A percentile compares a stretch with the other conserved stretches of the same genome.
Conservation (phyloP, 2,113 vertebrate genomes). For the Rana temporaria region DNA sequence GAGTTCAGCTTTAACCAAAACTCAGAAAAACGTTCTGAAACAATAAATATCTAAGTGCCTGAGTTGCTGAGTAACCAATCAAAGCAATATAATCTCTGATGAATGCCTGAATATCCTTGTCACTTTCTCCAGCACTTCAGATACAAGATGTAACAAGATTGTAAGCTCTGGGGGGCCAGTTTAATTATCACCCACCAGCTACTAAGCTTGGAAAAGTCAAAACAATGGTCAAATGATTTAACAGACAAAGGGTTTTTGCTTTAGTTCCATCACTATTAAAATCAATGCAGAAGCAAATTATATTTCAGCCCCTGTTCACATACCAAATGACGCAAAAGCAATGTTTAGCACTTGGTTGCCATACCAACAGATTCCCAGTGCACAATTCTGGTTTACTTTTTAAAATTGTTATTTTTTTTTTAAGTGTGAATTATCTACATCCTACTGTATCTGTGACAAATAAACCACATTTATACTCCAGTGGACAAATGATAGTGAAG, state of each 20-base stretch:
- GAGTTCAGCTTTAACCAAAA: too few species aligned
- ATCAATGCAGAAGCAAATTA: background rate
- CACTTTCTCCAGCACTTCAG: too few species aligned
- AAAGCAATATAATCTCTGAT: too few species aligned
- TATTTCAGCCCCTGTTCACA: background rate
- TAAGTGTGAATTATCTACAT: background rate
- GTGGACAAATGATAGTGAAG: background rate
- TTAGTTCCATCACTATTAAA: background rate
- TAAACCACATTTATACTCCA: background rate
- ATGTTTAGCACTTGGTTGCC: background rate
- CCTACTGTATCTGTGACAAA: background rate
- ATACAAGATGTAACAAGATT: too few species aligned
- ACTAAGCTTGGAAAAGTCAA: background rate
- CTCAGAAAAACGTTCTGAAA: too few species aligned
- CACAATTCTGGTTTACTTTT: background rate
- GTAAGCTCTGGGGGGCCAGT: background rate
- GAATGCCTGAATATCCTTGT: too few species aligned
- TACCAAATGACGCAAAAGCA: background rate
- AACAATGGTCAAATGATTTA: background rate
- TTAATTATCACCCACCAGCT: background rate
- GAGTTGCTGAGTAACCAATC: too few species aligned
- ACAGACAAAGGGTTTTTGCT: background rate
- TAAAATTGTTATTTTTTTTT: constrained; percentile 1
- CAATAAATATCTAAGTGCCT: too few species aligned
- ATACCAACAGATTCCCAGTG: constrained; percentile 18